Base-by-base conservation (phyloP, 2,113 vertebrate species). In the Thryonomys swinderianus region DNA sequence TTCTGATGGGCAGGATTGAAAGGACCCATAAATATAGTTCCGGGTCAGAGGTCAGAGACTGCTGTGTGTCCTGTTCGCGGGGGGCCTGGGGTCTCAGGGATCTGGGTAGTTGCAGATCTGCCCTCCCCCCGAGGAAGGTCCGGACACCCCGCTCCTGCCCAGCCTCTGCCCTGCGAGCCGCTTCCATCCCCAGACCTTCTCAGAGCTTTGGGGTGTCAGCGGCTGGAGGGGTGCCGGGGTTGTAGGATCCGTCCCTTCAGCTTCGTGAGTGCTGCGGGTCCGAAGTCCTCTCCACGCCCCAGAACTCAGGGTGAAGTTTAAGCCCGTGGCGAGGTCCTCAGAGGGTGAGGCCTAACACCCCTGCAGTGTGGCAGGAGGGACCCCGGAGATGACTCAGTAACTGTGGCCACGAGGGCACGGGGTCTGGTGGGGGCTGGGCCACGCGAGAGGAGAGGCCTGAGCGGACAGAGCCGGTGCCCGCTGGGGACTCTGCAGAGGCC, bases 101-200 rank as follows among this genome's bases (percentile, higher is more conserved):
- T 18, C 64, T 21, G 9, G 57, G 57, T 8, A 16, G 32, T 1
- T 16, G 57, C 30, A 57, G 9, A 18, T 23, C 8, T 14, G 1
- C n/a, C n/a, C 34, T 45, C 1, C 14, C 11, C 25, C 48, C 1
- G 12, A 18, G 16, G 5, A 6, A 32, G 17, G 48, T 3, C 0
- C 53, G 59, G 61, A 37, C 16, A 10, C 11, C 1, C 18, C 6
- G 12, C 62, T 67, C 45, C 62, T 7, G 30, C 34, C 34, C 21
- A 51, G 7, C 64, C 21, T 5, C 17, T 48, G 27, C 14, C 40
- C 45, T 27, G 3, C 21, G 16, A 30, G n/a, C 3, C 25, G 2
- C 25, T 21, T 8, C 16, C 20, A 16, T 16, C 66, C 55, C 37
- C 37, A 5, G 8, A 1, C 7, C 37, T 32, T 5, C 16, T 48